Base-by-base conservation (phyloP, 2,797 vertebrate genomes). In the Aeoliscus strigatus region DNA sequence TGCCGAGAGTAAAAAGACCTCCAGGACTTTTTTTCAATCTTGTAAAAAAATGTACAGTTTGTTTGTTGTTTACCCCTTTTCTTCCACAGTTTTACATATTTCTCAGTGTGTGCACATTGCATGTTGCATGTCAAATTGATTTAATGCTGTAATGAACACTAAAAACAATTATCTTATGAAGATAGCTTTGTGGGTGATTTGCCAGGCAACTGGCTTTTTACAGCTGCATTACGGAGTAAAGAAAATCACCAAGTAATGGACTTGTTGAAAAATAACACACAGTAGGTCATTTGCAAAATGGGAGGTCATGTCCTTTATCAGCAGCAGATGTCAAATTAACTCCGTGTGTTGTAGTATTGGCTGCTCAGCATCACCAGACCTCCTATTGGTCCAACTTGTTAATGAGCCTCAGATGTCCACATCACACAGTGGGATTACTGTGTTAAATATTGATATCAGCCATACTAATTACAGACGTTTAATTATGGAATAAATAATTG, bases 401-500 rank as follows among this genome's bases (percentile, higher is more conserved):
- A 70, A 70, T 65, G 63, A 66, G 63, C 55, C 45, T 70, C 61
- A 69, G 36, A 57, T 71, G 71, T 79, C 79, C 70, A 77, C 67
- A 55, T 60, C 44, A 63, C 74, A 54, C 68, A 34, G 53, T 14
- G 56, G 73, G 51, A 72, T 68, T 65, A 61, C 66, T 38, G 10
- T 70, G 66, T 70, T 83, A 73, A 85, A 86, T 75, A 68, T 79
- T 81, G 73, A 82, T 72, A 82, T 72, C 65, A 79, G 67, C 66
- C 50, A 48, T 51, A 57, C 82, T 86, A 88, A 88, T 90, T 86
- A 89, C 75, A 61, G 52, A 57, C 66, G 66, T 80, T 83, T 88
- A 88, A 88, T 90, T 86, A 88, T 65, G 53, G 75, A 83, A 87
- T 83, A 82, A 85, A 87, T 90, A 86, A 87, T 87, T 83, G 78